These are phyloP conservation scores for Chelonus formosanus DNA, from an alignment of 2,888 invertebrate genomes.

Conservation along the genomic window DNA sequence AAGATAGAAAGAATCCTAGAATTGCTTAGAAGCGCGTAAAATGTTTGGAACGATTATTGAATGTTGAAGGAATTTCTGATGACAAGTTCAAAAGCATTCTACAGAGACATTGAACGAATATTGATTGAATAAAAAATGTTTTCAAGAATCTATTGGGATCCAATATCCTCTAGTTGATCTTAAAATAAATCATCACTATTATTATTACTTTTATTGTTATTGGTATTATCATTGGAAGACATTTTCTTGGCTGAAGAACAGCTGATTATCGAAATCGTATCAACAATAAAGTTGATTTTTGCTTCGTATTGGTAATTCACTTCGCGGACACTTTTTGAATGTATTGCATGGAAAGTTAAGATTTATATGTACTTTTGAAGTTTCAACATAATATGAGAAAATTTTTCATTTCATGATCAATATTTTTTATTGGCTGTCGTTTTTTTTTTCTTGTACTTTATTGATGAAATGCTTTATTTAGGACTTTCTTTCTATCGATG, in stretches of 20 bases:
- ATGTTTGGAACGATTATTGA: constrained; percentile 9
- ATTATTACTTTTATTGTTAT: too few species aligned
- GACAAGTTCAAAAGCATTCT: constrained; percentile 16
- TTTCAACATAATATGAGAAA: not conserved
- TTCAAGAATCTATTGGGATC: too few species aligned
- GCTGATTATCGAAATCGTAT: too few species aligned
- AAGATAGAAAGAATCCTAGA: not conserved
- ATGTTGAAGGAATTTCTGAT: constrained; percentile 10
- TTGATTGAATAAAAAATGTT: not conserved
- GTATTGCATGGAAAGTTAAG: not conserved
- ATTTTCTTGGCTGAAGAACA: too few species aligned
- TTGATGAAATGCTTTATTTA: constrained; percentile 35
- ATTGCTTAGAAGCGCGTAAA: constrained; percentile 13
- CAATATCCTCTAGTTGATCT: too few species aligned
- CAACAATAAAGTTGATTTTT: too few species aligned
- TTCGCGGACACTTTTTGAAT: too few species aligned
- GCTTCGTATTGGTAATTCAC: too few species aligned
- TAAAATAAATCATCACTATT: too few species aligned
- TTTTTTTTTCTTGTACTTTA: constrained; percentile 24
- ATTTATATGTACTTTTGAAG: not conserved
- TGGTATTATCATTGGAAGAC: too few species aligned
- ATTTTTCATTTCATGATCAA: constrained; percentile 3
- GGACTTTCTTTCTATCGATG: constrained; percentile 38
- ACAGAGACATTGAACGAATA: not conserved
- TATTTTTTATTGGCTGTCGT: constrained; percentile 2